Base-by-base conservation (phyloP, 2,888 invertebrate species). In the Meghimatium bilineatum region DNA sequence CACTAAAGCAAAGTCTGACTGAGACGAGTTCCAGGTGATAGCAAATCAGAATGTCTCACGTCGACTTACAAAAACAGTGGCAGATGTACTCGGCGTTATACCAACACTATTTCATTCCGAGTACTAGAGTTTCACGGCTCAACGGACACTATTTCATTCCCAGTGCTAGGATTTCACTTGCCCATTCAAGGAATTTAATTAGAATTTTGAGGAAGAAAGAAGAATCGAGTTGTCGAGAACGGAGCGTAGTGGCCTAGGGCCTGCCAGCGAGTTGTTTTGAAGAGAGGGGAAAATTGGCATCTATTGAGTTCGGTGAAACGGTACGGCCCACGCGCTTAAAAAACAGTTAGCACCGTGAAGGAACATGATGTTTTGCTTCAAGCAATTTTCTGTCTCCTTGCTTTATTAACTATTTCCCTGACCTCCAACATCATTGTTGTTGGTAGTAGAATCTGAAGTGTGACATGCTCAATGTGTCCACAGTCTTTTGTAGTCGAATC, bases 181-280 rank as follows among this genome's bases (percentile, higher is more conserved):
- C 38, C 38, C 56, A 36, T 80, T 80, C 80, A 80, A 56, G 80
- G 71, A 80, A 71, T 80, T 69, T 80, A 80, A 80, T 80, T 69
- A 80, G 56, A 80, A 80, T 26, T 71, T 52, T 29, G 67, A 34
- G 29, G 34, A 34, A 80, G 34, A 36, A 69, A 29, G 10, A 32
- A 23, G 56, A 8, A 38, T 36, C 66, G 20, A 44, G 44, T 26
- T 49, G 38, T 8, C 56, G 34, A 23, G 49, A n/a, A 77, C 60
- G 67, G 32, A 49, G 12, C 49, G 23, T 1, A 67, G n/a, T 32
- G 32, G 67, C 38, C 49, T 29, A 23, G 32, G 66, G 78, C 56
- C 36, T 32, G 36, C 20, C 26, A 5, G 44, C 12, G 32, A 52
- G 17, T 74, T 74, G 0, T 29, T 74, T 74, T 38, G 2, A 71